phyloP scores from a whole-genome alignment of 2,888 invertebrate genomes.

The Parapristionchus giblindavisi region DNA sequence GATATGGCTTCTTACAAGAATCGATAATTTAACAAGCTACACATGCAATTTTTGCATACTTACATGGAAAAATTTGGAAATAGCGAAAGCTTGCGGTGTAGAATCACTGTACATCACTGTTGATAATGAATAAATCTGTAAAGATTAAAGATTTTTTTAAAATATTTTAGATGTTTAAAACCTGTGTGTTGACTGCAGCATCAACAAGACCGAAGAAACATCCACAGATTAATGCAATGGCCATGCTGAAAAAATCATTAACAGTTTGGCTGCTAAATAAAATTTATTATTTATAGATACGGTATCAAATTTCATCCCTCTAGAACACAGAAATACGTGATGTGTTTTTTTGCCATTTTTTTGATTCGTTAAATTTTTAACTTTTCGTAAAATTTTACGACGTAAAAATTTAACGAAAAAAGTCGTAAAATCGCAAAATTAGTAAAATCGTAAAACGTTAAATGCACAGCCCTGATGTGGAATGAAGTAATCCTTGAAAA shows the following conservation, averaged over 20 bases:
- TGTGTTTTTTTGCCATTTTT: too few species aligned
- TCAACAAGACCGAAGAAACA: constrained; percentile 42
- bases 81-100: constrained; percentile 43
- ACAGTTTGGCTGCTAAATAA: too few species aligned
- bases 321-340: too few species aligned
- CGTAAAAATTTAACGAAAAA: background rate
- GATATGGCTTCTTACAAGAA: background rate
- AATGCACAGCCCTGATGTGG: too few species aligned
- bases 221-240: constrained; percentile 42
- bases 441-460: background rate
- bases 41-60: background rate
- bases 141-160: background rate
- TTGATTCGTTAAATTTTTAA: too few species aligned
- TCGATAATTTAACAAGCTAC: background rate
- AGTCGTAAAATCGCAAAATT: background rate
- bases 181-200: constrained; percentile 42
- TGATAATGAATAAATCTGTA: constrained; percentile 43
- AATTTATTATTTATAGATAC: too few species aligned
- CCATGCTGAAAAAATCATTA: constrained; percentile 23
- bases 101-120: constrained; percentile 29
- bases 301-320: too few species aligned
- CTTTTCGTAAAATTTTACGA: too few species aligned
- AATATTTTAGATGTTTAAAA: background rate
- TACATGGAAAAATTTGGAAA: constrained; percentile 46
- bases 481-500: too few species aligned